These are phyloP conservation scores for Odontesthes bonariensis DNA, from an alignment of 2,113 vertebrate species.

Conservation along the genomic window DNA sequence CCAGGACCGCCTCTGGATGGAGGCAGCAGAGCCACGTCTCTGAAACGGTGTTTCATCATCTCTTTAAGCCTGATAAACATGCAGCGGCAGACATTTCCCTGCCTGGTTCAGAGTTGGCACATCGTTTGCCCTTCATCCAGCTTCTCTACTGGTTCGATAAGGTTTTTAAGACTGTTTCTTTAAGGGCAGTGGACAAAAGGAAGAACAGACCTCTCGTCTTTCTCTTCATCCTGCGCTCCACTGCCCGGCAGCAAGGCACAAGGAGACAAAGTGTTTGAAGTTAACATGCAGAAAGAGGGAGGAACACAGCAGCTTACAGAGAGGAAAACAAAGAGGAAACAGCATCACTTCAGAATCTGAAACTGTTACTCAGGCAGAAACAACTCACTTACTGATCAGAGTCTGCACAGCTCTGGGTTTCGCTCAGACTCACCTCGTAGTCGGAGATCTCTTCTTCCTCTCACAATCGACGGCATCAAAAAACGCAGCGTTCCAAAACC, in stretches of 20 bases:
- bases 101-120: too few species aligned
- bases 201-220: conserved; percentile 94
- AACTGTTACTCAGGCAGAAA: neutral
- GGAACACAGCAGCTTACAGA: conserved; percentile 56
- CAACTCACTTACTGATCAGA: too few species aligned
- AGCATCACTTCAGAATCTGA: conserved; percentile 1
- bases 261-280: conserved; percentile 88
- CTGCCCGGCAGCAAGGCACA: conserved; percentile 93
- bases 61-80: too few species aligned
- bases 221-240: conserved; percentile 92
- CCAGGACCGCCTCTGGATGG: too few species aligned
- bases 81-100: too few species aligned
- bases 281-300: conserved; percentile 82
- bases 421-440: conserved; percentile 88
- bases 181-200: conserved; percentile 67
- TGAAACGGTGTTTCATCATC: too few species aligned
- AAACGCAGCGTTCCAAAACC: conserved; percentile 98
- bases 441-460: conserved; percentile 94
- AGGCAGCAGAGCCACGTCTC: too few species aligned
- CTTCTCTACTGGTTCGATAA: too few species aligned
- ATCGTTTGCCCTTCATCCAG: too few species aligned
- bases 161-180: too few species aligned
- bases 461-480: conserved; percentile 97
- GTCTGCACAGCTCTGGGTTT: neutral
- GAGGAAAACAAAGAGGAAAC: neutral